Percentiles rank a stretch among this genome's conserved stretches.
These are phyloP conservation scores for Anthopleura xanthogrammica DNA, from an alignment of 92 coral and sea anemone species.

Conservation along the genomic window DNA sequence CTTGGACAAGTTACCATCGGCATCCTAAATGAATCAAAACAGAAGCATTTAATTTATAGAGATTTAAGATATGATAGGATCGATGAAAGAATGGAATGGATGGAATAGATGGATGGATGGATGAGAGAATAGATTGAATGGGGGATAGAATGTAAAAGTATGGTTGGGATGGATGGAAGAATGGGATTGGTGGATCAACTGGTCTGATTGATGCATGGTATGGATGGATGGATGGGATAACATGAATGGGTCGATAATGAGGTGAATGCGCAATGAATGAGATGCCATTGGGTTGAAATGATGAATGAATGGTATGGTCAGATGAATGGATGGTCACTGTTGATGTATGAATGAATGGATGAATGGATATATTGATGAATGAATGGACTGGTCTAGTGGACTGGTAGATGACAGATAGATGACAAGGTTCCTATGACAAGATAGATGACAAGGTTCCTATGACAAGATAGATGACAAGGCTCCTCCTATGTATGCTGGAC, in stretches of 20 bases:
- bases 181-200: neutral
- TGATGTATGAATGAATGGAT: neutral
- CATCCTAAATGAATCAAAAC: neutral
- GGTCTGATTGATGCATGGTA: neutral
- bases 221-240: neutral
- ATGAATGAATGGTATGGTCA: neutral
- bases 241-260: neutral
- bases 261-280: neutral
- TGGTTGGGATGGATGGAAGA: neutral
- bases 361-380: neutral
- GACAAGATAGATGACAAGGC: no score
- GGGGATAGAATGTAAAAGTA: no score
- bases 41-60: no score
- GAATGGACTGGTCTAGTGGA: neutral
- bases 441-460: no score
- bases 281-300: neutral
- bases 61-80: neutral
- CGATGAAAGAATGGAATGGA: neutral
- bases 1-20: slow-evolving; percentile 18
- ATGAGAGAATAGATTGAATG: no score
- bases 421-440: no score
- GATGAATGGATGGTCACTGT: neutral
- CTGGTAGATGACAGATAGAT: neutral
- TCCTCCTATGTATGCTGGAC: no score
- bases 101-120: neutral